Conservation (phyloP, 2,113 vertebrate genomes). For the Kryptolebias marmoratus region DNA sequence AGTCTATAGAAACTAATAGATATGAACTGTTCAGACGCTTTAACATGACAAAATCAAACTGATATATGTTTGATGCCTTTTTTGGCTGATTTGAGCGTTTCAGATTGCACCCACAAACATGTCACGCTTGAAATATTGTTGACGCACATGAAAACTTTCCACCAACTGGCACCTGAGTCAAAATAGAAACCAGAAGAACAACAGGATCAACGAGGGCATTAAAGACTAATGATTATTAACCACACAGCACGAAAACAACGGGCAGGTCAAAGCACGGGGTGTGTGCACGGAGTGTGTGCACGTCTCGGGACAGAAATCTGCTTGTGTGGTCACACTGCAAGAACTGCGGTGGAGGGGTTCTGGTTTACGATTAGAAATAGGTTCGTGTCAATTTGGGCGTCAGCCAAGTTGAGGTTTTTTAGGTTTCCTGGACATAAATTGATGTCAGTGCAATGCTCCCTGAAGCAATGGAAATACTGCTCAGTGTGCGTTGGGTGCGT, state of each 20-base stretch:
- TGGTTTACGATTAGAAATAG: too few species aligned
- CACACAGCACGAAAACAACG: constrained; percentile 2
- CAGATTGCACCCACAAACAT: neutral
- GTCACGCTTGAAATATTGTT: neutral
- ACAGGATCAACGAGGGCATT: constrained; percentile 48
- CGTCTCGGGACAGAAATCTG: neutral
- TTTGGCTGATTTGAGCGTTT: too few species aligned
- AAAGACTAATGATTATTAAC: constrained; percentile 58
- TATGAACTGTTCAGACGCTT: too few species aligned
- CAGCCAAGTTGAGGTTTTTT: too few species aligned
- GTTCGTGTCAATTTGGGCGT: too few species aligned
- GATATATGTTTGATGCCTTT: too few species aligned
- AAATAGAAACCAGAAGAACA: constrained; percentile 13
- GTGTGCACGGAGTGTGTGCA: neutral
- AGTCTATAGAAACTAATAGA: too few species aligned
- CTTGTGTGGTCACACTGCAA: neutral
- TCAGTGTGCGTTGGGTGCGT: neutral
- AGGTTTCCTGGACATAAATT: neutral
- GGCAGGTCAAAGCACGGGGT: constrained; percentile 4
- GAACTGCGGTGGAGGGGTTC: neutral
- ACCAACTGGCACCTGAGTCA: constrained; percentile 11
- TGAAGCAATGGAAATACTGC: neutral
- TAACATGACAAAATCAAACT: too few species aligned
- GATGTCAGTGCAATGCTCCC: neutral
- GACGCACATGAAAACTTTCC: constrained; percentile 30